These are phyloP conservation scores for Andrena cerasifolii DNA, from an alignment of 1,140 invertebrate genomes.

Conservation along the genomic window DNA sequence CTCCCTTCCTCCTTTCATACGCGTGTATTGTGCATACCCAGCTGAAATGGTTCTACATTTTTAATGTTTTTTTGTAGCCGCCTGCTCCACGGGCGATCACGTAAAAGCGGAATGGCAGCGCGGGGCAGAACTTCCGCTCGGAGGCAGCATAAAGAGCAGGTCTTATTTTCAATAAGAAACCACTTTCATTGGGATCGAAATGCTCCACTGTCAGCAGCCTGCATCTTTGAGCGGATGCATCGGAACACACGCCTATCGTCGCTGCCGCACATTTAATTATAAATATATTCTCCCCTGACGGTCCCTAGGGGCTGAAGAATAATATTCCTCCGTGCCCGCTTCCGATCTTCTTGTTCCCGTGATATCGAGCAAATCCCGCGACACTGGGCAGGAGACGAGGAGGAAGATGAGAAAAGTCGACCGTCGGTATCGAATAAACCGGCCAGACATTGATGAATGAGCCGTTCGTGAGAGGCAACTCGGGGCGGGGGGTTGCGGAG, in stretches of 20 bases:
- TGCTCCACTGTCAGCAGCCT: conserved; percentile 15
- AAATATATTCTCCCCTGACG: too few species aligned
- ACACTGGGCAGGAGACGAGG: neutral
- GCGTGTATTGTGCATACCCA: neutral
- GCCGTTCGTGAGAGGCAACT: neutral
- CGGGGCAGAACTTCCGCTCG: neutral
- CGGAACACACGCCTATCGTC: too few species aligned
- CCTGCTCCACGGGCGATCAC: conserved; percentile 21
- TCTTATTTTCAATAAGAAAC: conserved; percentile 41
- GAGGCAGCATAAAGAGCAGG: conserved; percentile 25
- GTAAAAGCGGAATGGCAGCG: conserved; percentile 8
- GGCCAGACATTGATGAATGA: conserved; percentile 30
- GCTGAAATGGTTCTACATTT: conserved; percentile 29
- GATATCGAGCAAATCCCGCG: too few species aligned
- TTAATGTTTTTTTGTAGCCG: conserved; percentile 32
- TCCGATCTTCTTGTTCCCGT: too few species aligned
- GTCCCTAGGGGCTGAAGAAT: too few species aligned
- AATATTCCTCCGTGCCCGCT: too few species aligned
- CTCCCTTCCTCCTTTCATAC: neutral
- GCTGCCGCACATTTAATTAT: too few species aligned
- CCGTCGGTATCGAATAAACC: neutral
- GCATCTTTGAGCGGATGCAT: too few species aligned
- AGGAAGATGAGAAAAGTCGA: neutral
- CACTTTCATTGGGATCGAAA: conserved; percentile 31
- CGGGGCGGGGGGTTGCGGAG: neutral